A percentile compares a stretch with the other conserved stretches of the same genome.
Evolutionary conservation across 2,888 invertebrate species (phyloP).

Genomic region (Pyralis farinalis): DNA sequence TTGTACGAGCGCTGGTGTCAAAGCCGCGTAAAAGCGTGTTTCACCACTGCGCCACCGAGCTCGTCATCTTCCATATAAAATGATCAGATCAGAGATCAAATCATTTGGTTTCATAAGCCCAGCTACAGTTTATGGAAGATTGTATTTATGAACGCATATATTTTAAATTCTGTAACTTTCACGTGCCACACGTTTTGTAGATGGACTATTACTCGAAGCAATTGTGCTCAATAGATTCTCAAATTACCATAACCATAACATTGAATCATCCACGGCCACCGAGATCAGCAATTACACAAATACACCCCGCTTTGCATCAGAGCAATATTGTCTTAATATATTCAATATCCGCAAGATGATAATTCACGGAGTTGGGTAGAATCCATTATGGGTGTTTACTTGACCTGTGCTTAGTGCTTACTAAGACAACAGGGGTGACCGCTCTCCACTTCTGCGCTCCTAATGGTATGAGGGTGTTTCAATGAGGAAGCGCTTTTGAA

Average conservation of each 20-base stretch:
- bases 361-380: slow-evolving; percentile 70
- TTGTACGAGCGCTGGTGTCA: no score
- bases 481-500: slow-evolving; percentile 21
- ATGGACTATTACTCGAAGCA: background rate
- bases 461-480: slow-evolving; percentile 30
- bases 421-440: slow-evolving; percentile 79
- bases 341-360: slow-evolving; percentile 79
- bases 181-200: no score
- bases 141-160: no score
- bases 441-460: slow-evolving; percentile 37
- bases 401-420: slow-evolving; percentile 79
- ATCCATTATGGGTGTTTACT: slow-evolving; percentile 81
- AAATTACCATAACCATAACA: slow-evolving; percentile 46
- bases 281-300: slow-evolving; percentile 57
- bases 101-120: no score
- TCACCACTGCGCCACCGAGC: background rate
- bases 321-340: slow-evolving; percentile 74
- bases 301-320: slow-evolving; percentile 55
- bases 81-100: no score
- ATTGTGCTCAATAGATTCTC: background rate
- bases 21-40: no score
- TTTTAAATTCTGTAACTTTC: no score
- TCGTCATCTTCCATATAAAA: no score
- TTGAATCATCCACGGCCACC: slow-evolving; percentile 28
- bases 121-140: no score